A percentile compares a stretch with the other conserved stretches of the same genome.
Evolutionary conservation across 2,113 vertebrate genomes (phyloP).

Genomic region (Sceloporus undulatus): DNA sequence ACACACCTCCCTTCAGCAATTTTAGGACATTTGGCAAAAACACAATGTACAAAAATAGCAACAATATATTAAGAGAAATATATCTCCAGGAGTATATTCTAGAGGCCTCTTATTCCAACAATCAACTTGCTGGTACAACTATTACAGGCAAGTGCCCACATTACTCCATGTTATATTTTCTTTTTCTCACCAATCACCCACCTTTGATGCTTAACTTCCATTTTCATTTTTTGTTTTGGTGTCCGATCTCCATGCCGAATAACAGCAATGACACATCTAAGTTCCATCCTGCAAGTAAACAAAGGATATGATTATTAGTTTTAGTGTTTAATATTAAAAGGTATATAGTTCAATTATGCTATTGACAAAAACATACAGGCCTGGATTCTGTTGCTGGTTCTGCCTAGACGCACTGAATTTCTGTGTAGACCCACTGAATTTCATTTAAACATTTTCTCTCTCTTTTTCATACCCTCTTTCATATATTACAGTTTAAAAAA

Average conservation of each 20-base stretch:
- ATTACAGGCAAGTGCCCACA: background rate
- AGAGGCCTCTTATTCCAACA: background rate
- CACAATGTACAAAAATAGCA: background rate
- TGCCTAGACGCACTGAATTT: too few relatives aligned
- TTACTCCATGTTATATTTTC: background rate
- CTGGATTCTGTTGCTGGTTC: too few relatives aligned
- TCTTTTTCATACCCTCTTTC: too few relatives aligned
- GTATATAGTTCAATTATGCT: background rate
- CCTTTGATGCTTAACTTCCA: slow-evolving; percentile 88
- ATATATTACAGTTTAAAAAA: background rate
- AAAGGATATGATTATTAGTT: background rate
- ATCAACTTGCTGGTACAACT: background rate
- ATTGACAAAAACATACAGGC: background rate
- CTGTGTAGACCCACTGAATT: too few relatives aligned
- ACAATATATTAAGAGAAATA: background rate
- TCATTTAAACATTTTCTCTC: too few relatives aligned
- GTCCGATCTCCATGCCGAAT: slow-evolving; percentile 86
- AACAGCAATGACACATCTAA: slow-evolving; percentile 88
- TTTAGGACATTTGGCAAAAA: background rate
- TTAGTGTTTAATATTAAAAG: background rate
- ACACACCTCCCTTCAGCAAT: background rate
- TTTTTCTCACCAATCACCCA: slow-evolving; percentile 54
- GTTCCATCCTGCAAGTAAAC: slow-evolving; percentile 86
- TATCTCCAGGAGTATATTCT: background rate
- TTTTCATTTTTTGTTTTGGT: slow-evolving; percentile 89